phyloP scores from a whole-genome alignment of 2,888 invertebrate species.

The Heliconius ismenius region DNA sequence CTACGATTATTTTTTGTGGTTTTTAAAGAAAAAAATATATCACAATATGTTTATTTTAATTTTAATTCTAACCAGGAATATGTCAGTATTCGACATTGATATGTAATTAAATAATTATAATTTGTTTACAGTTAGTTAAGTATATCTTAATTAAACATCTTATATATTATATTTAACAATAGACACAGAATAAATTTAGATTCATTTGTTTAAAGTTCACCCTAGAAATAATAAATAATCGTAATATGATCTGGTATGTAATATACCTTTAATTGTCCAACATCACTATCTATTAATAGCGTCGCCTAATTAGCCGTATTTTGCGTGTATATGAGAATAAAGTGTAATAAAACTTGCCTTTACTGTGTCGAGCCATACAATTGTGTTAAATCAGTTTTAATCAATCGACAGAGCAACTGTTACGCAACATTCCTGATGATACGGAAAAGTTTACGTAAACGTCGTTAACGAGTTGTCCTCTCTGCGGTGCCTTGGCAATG shows the following conservation, averaged over 20 bases:
- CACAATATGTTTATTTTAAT: background rate
- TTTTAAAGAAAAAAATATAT: background rate
- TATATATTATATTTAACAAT: background rate
- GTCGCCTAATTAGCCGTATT: constrained; percentile 39
- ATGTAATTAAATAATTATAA: background rate
- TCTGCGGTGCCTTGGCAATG: constrained; percentile 66
- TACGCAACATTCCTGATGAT: constrained; percentile 20
- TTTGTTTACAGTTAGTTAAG: background rate
- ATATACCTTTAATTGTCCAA: constrained; percentile 34
- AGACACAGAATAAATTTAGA: background rate
- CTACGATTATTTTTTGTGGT: background rate
- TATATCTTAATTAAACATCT: background rate
- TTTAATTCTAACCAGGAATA: background rate
- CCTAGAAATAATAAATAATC: background rate
- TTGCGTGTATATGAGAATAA: constrained; percentile 31
- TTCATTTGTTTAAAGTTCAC: background rate
- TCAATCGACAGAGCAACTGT: constrained; percentile 34
- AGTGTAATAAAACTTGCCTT: constrained; percentile 34
- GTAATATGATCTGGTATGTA: constrained; percentile 25
- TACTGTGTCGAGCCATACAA: constrained; percentile 40
- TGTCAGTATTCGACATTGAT: constrained; percentile 8
- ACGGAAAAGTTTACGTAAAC: constrained; percentile 20
- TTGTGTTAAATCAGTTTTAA: constrained; percentile 43
- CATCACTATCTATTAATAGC: constrained; percentile 42
- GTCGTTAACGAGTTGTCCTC: constrained; percentile 5